Conservation (phyloP, 2,797 vertebrate species). For the Typhlichthys subterraneus region DNA sequence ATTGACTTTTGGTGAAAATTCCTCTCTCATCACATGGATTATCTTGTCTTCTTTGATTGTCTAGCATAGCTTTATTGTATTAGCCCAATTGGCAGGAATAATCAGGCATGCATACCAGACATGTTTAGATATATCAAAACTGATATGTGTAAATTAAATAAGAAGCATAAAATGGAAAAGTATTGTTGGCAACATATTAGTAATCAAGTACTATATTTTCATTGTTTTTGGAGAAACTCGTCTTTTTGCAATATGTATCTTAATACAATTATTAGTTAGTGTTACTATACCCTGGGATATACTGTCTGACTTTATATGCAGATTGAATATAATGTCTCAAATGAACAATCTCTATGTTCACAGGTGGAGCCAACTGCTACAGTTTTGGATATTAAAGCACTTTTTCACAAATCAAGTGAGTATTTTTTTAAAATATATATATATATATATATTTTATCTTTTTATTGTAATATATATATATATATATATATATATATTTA, state of each 20-base stretch:
- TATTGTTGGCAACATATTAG: background rate
- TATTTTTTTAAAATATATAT: conserved; percentile 33
- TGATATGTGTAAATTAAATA: background rate
- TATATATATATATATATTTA: background rate
- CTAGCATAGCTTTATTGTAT: conserved; percentile 23
- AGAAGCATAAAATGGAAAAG: background rate
- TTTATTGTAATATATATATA: background rate
- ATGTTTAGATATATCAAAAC: conserved; percentile 17
- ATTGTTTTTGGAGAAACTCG: too few species aligned
- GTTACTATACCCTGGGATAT: conserved; percentile 10
- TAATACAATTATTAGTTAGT: conserved; percentile 15
- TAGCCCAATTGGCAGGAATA: conserved; percentile 13
- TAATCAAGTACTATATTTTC: too few species aligned
- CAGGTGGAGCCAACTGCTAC: conserved; percentile 94
- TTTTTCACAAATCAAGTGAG: conserved; percentile 92
- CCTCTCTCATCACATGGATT: conserved; percentile 34
- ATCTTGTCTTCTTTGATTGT: conserved; percentile 39
- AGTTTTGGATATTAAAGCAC: conserved; percentile 89
- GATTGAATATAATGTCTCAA: background rate
- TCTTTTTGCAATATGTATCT: too few species aligned
- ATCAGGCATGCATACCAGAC: background rate
- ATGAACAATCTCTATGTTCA: conserved; percentile 21
- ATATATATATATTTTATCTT: conserved; percentile 9
- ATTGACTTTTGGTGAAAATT: conserved; percentile 58
- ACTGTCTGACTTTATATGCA: background rate